Percentiles rank a stretch among this genome's conserved stretches.
Conservation (phyloP, 2,797 vertebrate species). For the Oryzias dopingdopingensis region DNA sequence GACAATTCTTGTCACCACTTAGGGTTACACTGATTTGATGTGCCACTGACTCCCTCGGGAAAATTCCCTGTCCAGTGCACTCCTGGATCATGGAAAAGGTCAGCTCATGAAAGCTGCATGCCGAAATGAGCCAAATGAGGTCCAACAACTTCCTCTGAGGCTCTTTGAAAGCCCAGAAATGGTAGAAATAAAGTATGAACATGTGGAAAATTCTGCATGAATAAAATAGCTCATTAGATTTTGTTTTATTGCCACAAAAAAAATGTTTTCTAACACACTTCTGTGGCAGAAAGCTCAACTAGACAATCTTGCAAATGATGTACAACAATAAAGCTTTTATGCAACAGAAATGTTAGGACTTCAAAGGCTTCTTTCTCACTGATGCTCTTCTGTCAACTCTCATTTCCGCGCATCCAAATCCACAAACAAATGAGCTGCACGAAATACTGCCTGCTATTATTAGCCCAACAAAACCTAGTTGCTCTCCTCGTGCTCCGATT, state of each 20-base stretch:
- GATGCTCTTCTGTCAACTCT: slow-evolving; percentile 20
- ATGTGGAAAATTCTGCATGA: neutral
- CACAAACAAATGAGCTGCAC: slow-evolving; percentile 29
- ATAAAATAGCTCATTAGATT: neutral
- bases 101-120: slow-evolving; percentile 27
- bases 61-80: slow-evolving; percentile 16
- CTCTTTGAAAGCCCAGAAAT: slow-evolving; percentile 5
- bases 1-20: slow-evolving; percentile 25
- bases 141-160: slow-evolving; percentile 24
- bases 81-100: slow-evolving; percentile 33
- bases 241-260: too few species aligned
- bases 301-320: too few species aligned
- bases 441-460: slow-evolving; percentile 23
- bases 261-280: too few species aligned
- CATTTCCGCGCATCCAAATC: slow-evolving; percentile 20
- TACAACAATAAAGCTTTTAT: slow-evolving; percentile 25
- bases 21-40: slow-evolving; percentile 32
- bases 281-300: too few species aligned
- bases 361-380: slow-evolving; percentile 3
- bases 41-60: slow-evolving; percentile 39
- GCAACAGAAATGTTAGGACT: slow-evolving; percentile 25
- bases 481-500: neutral
- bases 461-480: slow-evolving; percentile 16
- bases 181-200: neutral
- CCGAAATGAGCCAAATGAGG: slow-evolving; percentile 10